Base-by-base conservation (phyloP, 2,113 vertebrate species). In the Sitta europaea region DNA sequence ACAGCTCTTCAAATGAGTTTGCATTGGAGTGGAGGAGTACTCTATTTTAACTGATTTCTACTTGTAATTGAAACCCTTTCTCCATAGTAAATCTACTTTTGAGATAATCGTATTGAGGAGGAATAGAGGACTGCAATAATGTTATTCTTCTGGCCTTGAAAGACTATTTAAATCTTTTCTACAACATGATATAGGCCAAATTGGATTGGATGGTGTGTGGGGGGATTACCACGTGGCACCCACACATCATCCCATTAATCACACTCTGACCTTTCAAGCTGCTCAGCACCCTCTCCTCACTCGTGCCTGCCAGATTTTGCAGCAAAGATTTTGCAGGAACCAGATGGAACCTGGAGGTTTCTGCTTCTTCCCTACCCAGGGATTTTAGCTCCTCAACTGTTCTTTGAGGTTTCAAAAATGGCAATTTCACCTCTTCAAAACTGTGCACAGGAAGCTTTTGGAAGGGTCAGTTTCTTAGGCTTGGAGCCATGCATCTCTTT, bases 131-230 rank as follows among this genome's bases (percentile, higher is more conserved):
- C 29, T 79, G 72, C 40, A 67, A 43, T 96, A 95, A 97, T 77
- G 84, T 93, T 81, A 22, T 92, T 87, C 87, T 92, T 78, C 66
- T 80, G 58, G 72, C 83, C 87, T 83, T 88, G 82, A 90, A 95
- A 92, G 53, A 70, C 91, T 92, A 86, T 91, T 97, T 87, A 92
- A 94, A 86, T 94, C 80, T 90, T 88, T 89, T 74, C 48, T 81
- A 79, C 80, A 84, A 67, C 45, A 40, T 0, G 27, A 82, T 74
- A 42, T 1, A 61, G 71, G 55, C 54, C 79, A 96, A 91, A 92
- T 31, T 94, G 91, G 90, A 90, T 88, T 79, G 86, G 84, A 53
- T 90, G 53, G 47, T 16, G 2, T 93, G 59, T 50, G 74, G 59
- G 61, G 76, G 84, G 91, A 96, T 67, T 92, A 75, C 63, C 61